Conservation (phyloP, 2,888 invertebrate genomes). For the Watsonalla binaria region DNA sequence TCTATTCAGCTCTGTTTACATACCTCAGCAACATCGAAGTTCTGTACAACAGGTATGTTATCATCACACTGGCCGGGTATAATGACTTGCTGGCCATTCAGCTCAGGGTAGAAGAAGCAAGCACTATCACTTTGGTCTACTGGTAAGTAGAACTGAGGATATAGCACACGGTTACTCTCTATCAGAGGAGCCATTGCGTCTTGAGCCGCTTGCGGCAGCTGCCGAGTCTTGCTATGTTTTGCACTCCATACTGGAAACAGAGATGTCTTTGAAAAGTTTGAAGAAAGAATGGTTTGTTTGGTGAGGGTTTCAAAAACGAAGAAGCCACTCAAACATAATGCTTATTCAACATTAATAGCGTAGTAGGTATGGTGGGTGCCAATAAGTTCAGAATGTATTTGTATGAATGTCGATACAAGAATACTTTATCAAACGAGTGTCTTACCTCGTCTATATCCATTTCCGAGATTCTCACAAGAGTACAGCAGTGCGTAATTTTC, state of each 20-base stretch:
- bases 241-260: constrained; percentile 60
- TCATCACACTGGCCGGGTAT: constrained; percentile 59
- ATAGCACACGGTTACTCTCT: constrained; percentile 32
- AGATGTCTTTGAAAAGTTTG: background rate
- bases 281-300: background rate
- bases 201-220: constrained; percentile 30
- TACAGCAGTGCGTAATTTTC: constrained; percentile 54
- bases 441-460: constrained; percentile 50
- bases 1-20: constrained; percentile 8
- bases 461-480: constrained; percentile 48
- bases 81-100: constrained; percentile 37
- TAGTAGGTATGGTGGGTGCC: too few relatives aligned
- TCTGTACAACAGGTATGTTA: constrained; percentile 39
- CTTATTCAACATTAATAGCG: too few relatives aligned
- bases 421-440: background rate
- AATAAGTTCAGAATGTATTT: too few relatives aligned
- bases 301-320: too few relatives aligned
- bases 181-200: constrained; percentile 34
- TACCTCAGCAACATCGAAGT: constrained; percentile 45
- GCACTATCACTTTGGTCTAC: constrained; percentile 43
- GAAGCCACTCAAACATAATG: too few relatives aligned
- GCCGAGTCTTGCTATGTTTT: constrained; percentile 50
- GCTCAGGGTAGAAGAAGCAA: constrained; percentile 62
- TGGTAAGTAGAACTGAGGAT: constrained; percentile 36
- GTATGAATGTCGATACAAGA: too few relatives aligned